Base-by-base conservation (phyloP, 2,797 vertebrate species). In the Onychomys leucogaster region DNA sequence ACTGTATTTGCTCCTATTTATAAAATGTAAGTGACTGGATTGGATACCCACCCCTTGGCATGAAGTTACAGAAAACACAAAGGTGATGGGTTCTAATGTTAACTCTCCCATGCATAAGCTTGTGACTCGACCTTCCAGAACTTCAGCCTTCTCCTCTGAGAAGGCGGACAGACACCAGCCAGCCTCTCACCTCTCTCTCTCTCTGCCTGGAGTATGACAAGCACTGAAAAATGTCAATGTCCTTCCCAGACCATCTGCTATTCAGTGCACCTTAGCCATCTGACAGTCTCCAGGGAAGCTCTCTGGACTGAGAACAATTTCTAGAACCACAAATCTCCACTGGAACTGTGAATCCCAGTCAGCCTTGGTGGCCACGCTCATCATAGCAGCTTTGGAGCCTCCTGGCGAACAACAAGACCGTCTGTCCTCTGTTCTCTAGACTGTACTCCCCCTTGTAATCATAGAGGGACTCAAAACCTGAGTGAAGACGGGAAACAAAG, bases 171-270 rank as follows among this genome's bases (percentile, higher is more conserved):
- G 59, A 86, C 23, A 16, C 37, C 57, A 78, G 19, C 37, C 57
- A 78, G 19, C 9, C 43, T 96, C 37, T 29, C 41, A 49, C 32
- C 23, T 49, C 32, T 10, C 29, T 67, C n/a, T n/a, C n/a, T 52
- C 29, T 86, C 92, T 61, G 81, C 67, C 87, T 90, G 80, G 55
- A 82, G 61, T 0, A 1, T 52, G 63, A 71, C 69, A 76, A 78
- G 49, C 61, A 6, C 34, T 55, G 34, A 52, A 57, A 78, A 65
- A 84, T 89, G 41, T 25, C 55, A 80, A 61, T 25, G 7, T 67
- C 46, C 88, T 95, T 89, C 77, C 90, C 46, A 77, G 93, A 93
- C 41, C 49, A 41, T 96, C 94, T 94, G 93, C 76, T 89, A 76
- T 81, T 55, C 61, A 80, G 91, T 89, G 86, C 32, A 57, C 82